Percentiles rank a stretch among this genome's conserved stretches.
phyloP scores from a whole-genome alignment of 2,797 vertebrate genomes.

The Gephyroberyx darwinii region DNA sequence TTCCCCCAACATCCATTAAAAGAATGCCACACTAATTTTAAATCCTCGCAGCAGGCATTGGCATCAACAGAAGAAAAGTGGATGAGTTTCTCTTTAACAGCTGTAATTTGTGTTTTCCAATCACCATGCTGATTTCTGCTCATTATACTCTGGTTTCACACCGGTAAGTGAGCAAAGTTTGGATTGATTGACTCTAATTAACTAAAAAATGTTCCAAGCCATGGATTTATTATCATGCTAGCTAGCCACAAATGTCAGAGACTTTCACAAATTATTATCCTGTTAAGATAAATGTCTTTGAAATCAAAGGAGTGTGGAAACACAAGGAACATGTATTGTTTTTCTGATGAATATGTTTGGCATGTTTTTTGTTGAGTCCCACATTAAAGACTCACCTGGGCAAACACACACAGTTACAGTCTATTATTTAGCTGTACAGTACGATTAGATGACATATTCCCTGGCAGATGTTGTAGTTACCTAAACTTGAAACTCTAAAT shows the following conservation, averaged over 20 bases:
- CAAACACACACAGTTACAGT: slow-evolving; percentile 66
- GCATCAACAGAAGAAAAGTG: slow-evolving; percentile 83
- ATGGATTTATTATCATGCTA: slow-evolving; percentile 99
- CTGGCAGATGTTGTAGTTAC: slow-evolving; percentile 56
- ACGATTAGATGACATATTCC: slow-evolving; percentile 56
- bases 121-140: slow-evolving; percentile 99
- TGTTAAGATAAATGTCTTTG: slow-evolving; percentile 88
- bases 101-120: slow-evolving; percentile 99
- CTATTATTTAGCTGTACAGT: slow-evolving; percentile 51
- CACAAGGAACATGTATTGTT: slow-evolving; percentile 82
- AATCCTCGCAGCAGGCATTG: slow-evolving; percentile 84
- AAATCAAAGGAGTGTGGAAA: slow-evolving; percentile 86
- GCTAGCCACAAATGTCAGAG: slow-evolving; percentile 96
- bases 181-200: slow-evolving; percentile 99
- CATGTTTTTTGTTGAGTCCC: slow-evolving; percentile 75
- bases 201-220: slow-evolving; percentile 99
- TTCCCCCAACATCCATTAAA: slow-evolving; percentile 79
- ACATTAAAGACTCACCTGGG: slow-evolving; percentile 75
- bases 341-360: slow-evolving; percentile 82
- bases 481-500: slow-evolving; percentile 41
- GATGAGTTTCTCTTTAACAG: slow-evolving; percentile 89
- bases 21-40: slow-evolving; percentile 84
- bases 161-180: slow-evolving; percentile 99
- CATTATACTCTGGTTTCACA: slow-evolving; percentile 99
- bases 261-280: slow-evolving; percentile 90